Evolutionary conservation across 2,888 invertebrate genomes (phyloP).

Genomic region (Malthinus seriepunctatus): DNA sequence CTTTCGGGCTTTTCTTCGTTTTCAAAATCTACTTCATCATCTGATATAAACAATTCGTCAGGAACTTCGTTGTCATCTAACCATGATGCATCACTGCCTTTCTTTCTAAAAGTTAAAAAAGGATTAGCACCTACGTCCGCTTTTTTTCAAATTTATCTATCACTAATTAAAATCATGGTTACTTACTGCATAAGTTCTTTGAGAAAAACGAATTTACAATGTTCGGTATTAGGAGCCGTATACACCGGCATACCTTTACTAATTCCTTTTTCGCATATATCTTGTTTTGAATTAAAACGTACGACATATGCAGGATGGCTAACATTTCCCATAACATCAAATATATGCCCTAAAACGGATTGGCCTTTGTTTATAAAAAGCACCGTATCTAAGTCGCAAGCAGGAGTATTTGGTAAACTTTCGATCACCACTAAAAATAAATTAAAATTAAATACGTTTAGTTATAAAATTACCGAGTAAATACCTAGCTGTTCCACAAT

Average conservation of each 20-base stretch:
- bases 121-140: background rate
- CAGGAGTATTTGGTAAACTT: slow-evolving; percentile 71
- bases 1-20: slow-evolving; percentile 37
- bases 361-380: slow-evolving; percentile 82
- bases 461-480: slow-evolving; percentile 10
- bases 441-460: slow-evolving; percentile 10
- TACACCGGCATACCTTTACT: slow-evolving; percentile 73
- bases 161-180: too few relatives aligned
- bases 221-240: slow-evolving; percentile 77
- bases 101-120: slow-evolving; percentile 61
- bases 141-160: too few relatives aligned
- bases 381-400: slow-evolving; percentile 84
- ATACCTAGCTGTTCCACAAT: slow-evolving; percentile 74
- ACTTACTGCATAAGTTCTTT: slow-evolving; percentile 71
- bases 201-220: slow-evolving; percentile 77
- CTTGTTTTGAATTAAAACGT: slow-evolving; percentile 81
- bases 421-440: slow-evolving; percentile 72
- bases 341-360: slow-evolving; percentile 76
- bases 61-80: slow-evolving; percentile 82
- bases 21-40: slow-evolving; percentile 78
- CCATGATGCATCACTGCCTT: slow-evolving; percentile 90
- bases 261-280: slow-evolving; percentile 71
- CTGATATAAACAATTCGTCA: slow-evolving; percentile 72
- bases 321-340: slow-evolving; percentile 91
- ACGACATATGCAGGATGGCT: slow-evolving; percentile 85